phyloP scores from a whole-genome alignment of 2,113 vertebrate genomes.

The Onychostruthus taczanowskii region DNA sequence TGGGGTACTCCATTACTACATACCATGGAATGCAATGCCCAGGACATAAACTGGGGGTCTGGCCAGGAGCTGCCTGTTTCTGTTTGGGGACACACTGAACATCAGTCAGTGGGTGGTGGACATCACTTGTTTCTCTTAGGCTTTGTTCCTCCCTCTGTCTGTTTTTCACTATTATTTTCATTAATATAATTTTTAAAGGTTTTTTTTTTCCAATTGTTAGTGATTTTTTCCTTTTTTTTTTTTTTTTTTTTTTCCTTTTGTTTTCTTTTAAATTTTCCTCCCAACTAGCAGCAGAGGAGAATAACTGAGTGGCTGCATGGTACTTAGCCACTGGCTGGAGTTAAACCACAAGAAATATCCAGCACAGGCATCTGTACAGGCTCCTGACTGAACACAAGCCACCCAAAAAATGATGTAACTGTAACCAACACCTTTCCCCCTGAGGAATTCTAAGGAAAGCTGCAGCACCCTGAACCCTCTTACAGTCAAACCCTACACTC shows the following conservation, averaged over 20 bases:
- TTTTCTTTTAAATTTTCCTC: neutral
- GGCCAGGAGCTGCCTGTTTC: neutral
- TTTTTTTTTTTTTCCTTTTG: neutral
- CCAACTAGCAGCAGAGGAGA: neutral
- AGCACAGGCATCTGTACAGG: neutral
- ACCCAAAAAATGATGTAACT: accelerated
- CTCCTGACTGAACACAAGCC: neutral
- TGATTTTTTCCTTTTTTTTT: too few relatives aligned
- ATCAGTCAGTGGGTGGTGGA: accelerated
- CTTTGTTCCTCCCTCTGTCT: neutral
- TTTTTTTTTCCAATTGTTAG: too few relatives aligned
- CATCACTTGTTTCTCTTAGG: neutral
- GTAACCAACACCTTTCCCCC: neutral
- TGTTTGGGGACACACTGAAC: neutral
- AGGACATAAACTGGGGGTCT: neutral
- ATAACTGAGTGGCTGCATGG: neutral
- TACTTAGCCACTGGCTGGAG: neutral
- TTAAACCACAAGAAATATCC: neutral
- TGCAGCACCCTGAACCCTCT: neutral
- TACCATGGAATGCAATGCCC: accelerated
- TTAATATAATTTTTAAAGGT: neutral
- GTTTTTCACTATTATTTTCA: neutral
- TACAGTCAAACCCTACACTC: neutral
- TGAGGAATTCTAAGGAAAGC: neutral
- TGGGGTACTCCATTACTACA: neutral